phyloP scores from a whole-genome alignment of 2,113 vertebrate species.

The Mugil cephalus region DNA sequence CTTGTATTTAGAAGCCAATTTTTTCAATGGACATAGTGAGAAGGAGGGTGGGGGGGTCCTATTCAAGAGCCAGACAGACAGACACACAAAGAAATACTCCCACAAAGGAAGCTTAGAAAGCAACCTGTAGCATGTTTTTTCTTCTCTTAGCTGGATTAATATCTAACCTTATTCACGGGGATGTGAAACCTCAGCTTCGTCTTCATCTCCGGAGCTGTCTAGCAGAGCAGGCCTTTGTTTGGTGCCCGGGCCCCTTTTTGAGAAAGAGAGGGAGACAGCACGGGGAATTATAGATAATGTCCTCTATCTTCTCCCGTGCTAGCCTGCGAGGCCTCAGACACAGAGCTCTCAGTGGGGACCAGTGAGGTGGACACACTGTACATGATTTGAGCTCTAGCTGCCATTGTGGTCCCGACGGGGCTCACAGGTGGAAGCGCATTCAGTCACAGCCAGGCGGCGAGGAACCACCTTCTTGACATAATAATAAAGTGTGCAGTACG shows the following conservation, averaged over 20 bases:
- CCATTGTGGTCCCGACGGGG: slow-evolving; percentile 58
- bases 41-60: slow-evolving; percentile 61
- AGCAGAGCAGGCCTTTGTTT: slow-evolving; percentile 83
- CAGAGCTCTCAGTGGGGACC: slow-evolving; percentile 67
- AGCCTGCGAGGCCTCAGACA: slow-evolving; percentile 61
- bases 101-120: slow-evolving; percentile 85
- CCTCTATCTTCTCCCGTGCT: slow-evolving; percentile 60
- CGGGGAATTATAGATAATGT: slow-evolving; percentile 83
- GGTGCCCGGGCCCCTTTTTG: slow-evolving; percentile 73
- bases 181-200: slow-evolving; percentile 80
- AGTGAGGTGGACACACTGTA: slow-evolving; percentile 63
- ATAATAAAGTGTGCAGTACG: slow-evolving; percentile 19
- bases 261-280: slow-evolving; percentile 64
- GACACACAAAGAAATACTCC: slow-evolving; percentile 82
- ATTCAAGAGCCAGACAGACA: slow-evolving; percentile 83
- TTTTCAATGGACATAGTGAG: slow-evolving; percentile 82
- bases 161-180: slow-evolving; percentile 85
- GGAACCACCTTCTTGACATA: slow-evolving; percentile 29
- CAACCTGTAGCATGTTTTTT: slow-evolving; percentile 88
- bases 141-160: slow-evolving; percentile 84
- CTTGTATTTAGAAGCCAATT: slow-evolving; percentile 87
- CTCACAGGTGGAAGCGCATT: slow-evolving; percentile 66
- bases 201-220: slow-evolving; percentile 80
- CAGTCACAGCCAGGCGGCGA: slow-evolving; percentile 35
- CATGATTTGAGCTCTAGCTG: slow-evolving; percentile 60